Evolutionary conservation across 2,113 vertebrate genomes (phyloP).

Genomic region (Nothocercus julius): DNA sequence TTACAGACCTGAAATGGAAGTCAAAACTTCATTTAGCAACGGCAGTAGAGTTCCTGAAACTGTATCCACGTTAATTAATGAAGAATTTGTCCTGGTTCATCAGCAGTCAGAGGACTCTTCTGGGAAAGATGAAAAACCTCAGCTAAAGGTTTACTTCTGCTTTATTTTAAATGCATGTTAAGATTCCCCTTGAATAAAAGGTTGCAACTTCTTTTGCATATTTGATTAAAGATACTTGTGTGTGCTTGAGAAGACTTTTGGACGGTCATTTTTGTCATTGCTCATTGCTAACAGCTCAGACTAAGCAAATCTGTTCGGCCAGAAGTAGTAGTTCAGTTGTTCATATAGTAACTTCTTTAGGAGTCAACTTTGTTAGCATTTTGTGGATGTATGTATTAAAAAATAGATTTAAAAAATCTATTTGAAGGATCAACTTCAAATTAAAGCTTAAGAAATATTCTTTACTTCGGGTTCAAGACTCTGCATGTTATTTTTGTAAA

Average conservation of each 20-base stretch:
- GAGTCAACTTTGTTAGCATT: background rate
- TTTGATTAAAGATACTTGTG: background rate
- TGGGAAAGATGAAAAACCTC: constrained; percentile 83
- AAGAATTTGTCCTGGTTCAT: constrained; percentile 93
- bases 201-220: background rate
- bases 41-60: constrained; percentile 86
- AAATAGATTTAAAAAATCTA: background rate
- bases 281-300: background rate
- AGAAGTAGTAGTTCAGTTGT: background rate
- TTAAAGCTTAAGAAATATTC: background rate
- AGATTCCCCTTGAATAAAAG: constrained; percentile 38
- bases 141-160: constrained; percentile 83
- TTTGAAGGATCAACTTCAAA: background rate
- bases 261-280: background rate
- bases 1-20: constrained; percentile 85
- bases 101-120: constrained; percentile 79
- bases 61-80: constrained; percentile 87
- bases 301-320: background rate
- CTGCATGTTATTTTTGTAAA: background rate
- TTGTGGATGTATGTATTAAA: background rate
- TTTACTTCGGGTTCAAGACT: background rate
- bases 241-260: background rate
- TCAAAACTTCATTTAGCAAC: constrained; percentile 85
- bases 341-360: background rate
- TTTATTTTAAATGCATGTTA: background rate